Evolutionary conservation across 2,797 vertebrate genomes (phyloP).

Genomic region (Acipenser ruthenus): DNA sequence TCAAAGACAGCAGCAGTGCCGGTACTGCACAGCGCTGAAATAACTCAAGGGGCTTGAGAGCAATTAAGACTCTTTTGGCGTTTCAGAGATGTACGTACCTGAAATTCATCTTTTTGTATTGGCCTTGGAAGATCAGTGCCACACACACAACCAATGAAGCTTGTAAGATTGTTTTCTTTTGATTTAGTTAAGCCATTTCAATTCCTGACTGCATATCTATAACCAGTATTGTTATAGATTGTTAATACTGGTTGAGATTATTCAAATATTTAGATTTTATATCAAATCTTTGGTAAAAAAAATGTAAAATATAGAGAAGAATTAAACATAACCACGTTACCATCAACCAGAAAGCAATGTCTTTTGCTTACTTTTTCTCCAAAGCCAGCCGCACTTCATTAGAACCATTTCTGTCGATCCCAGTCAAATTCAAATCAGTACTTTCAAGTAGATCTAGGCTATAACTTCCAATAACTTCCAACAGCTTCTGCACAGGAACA

Average conservation of each 20-base stretch:
- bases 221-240: conserved; percentile 1
- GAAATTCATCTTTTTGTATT: not conserved
- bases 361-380: conserved; percentile 62
- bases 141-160: too few species aligned
- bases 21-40: not conserved
- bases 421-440: conserved; percentile 1
- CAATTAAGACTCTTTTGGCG: not conserved
- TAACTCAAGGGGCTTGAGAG: not conserved
- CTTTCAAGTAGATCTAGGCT: not conserved
- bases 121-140: not conserved
- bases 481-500: not conserved
- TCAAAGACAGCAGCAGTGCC: not conserved
- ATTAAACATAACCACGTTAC: not conserved
- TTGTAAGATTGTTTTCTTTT: too few species aligned
- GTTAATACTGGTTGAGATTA: not conserved
- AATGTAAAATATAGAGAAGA: conserved; percentile 1
- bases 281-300: not conserved
- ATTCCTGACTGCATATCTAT: not conserved
- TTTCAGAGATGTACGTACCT: too few species aligned
- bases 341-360: conserved; percentile 1
- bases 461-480: not conserved
- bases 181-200: not conserved
- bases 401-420: conserved; percentile 45
- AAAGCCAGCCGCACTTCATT: conserved; percentile 64
- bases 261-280: conserved; percentile 10